Evolutionary conservation across 2,888 invertebrate species (phyloP).

Genomic region (Lycocerus yunnanus): DNA sequence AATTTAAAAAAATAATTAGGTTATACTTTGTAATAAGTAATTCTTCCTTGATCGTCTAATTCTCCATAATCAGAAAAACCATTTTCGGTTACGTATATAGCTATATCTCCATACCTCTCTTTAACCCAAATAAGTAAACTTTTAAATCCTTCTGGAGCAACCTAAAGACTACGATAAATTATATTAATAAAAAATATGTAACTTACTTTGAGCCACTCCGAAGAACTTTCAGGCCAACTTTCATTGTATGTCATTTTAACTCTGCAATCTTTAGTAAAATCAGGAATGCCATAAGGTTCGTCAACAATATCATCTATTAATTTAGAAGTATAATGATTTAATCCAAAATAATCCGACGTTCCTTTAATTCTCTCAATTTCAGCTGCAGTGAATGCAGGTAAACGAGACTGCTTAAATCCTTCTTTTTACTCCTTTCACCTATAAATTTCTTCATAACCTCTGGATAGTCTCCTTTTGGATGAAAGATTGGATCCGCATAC

Average conservation of each 20-base stretch:
- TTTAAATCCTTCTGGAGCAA: constrained; percentile 63
- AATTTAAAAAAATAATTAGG: neutral
- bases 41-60: constrained; percentile 57
- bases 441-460: constrained; percentile 64
- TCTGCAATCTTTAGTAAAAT: neutral
- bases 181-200: neutral
- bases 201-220: constrained; percentile 2
- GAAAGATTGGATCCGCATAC: constrained; percentile 66
- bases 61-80: constrained; percentile 60
- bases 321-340: constrained; percentile 70
- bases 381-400: constrained; percentile 63
- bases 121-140: constrained; percentile 58
- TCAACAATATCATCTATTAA: neutral
- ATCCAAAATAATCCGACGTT: constrained; percentile 72
- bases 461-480: constrained; percentile 67
- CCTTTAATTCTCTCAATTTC: constrained; percentile 64
- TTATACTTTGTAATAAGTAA: constrained; percentile 46
- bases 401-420: constrained; percentile 62
- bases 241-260: neutral
- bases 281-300: neutral
- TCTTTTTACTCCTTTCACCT: constrained; percentile 61
- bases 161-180: constrained; percentile 37
- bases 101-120: constrained; percentile 55
- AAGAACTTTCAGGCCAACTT: neutral
- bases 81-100: constrained; percentile 62